A percentile compares a stretch with the other conserved stretches of the same genome.
Conservation (phyloP, 2,113 vertebrate species). For the Speoplatyrhinus poulsoni region DNA sequence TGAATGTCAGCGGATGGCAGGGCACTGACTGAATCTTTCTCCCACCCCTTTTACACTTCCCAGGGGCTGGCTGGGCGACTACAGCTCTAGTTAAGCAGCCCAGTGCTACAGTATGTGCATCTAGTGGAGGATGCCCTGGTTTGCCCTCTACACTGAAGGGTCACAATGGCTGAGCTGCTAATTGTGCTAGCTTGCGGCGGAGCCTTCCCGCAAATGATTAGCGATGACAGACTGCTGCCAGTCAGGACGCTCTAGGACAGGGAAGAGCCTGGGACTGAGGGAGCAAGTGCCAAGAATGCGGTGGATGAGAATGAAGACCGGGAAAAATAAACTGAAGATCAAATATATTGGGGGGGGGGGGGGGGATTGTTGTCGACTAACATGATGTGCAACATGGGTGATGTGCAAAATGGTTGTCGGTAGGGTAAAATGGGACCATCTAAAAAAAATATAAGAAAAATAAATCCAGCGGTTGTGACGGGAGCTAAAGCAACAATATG, state of each 20-base stretch:
- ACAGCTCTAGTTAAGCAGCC: neutral
- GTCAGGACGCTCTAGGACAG: slow-evolving; percentile 1
- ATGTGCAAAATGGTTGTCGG: slow-evolving; percentile 15
- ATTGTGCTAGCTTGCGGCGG: slow-evolving; percentile 46
- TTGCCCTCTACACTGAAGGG: slow-evolving; percentile 8
- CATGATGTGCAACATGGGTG: slow-evolving; percentile 9
- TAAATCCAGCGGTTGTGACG: slow-evolving; percentile 5
- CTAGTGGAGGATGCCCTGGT: neutral
- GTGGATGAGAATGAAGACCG: neutral
- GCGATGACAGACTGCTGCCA: slow-evolving; percentile 36
- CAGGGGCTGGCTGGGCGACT: neutral
- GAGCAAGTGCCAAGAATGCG: neutral
- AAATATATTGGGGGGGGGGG: neutral
- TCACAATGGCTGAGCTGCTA: slow-evolving; percentile 63
- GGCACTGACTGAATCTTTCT: slow-evolving; percentile 29
- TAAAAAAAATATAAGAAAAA: slow-evolving; percentile 9
- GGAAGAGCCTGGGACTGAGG: neutral
- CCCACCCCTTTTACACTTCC: slow-evolving; percentile 8
- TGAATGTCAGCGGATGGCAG: neutral
- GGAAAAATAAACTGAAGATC: neutral
- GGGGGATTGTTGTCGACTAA: too few relatives aligned
- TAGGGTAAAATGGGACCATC: neutral
- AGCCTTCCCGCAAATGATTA: slow-evolving; percentile 50
- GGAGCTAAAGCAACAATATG: neutral
- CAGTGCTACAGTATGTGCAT: neutral